Base-by-base conservation (phyloP, 2,888 invertebrate genomes). In the Heliconius charithonia region DNA sequence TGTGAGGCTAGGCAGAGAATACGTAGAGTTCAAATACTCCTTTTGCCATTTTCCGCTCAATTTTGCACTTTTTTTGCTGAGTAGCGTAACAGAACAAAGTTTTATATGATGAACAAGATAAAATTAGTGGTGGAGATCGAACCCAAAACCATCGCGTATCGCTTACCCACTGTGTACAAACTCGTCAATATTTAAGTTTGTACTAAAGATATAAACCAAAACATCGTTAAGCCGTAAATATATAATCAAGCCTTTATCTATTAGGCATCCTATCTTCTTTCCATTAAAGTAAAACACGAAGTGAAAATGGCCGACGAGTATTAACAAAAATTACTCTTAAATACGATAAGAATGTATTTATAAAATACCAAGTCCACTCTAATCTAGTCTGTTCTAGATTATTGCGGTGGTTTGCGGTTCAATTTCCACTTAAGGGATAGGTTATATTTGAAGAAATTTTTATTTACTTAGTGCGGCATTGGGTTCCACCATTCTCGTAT, bases 231-330 rank as follows among this genome's bases (percentile, higher is more conserved):
- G 80, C 81, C 79, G 84, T 85, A 83, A 84, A 84, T 82, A 83
- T 83, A 82, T 82, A 83, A 85, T 83, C 83, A 84, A 82, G 79
- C 79, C 71, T 79, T 78, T 79, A 80, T 81, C 81, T 80, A 81
- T 19, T 27, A 63, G 27, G 63, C 29, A 62, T 69, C 16, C 69
- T 41, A 41, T 69, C 41, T 69, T 69, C 67, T 16, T 69, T 69
- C 25, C 41, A 69, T 69, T 69, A 69, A 25, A 41, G 16, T 37
- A 67, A 67, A 37, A 67, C 37, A 67, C 22, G 67, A 37, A 10
- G 4, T 12, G 32, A 59, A 37, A 37, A 67, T 69, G 25, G n/a
- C 13, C 37, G 41, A 67, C n/a, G 37, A 67, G n/a, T 25, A 41
- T 45, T 69, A 69, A 69, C 69, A 41, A 69, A 69, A 45, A 13